phyloP scores from a whole-genome alignment of 2,113 vertebrate genomes.

The Tetrao urogallus region DNA sequence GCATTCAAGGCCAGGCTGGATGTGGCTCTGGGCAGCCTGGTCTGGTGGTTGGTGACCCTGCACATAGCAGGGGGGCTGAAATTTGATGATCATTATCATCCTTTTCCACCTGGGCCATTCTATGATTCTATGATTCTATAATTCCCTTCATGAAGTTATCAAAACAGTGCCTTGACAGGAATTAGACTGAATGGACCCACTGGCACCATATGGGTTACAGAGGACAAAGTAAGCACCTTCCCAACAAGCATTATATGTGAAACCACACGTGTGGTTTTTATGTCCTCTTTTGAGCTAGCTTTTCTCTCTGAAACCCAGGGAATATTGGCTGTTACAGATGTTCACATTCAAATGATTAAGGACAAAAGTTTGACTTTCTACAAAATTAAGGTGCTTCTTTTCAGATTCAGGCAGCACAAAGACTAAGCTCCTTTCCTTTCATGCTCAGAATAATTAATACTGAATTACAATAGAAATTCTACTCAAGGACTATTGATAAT shows the following conservation, averaged over 20 bases:
- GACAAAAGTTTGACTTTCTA: not conserved
- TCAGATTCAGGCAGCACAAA: not conserved
- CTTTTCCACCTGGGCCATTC: no score
- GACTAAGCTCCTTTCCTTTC: not conserved
- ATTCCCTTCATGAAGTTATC: not conserved
- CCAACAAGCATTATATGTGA: not conserved
- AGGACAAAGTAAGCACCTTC: not conserved
- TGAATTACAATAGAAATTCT: conserved; percentile 7
- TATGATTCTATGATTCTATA: no score
- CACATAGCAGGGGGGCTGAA: no score
- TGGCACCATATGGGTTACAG: not conserved
- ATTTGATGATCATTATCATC: no score
- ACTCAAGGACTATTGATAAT: not conserved
- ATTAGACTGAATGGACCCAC: not conserved
- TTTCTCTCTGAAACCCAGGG: not conserved
- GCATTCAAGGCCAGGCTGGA: no score
- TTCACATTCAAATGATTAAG: not conserved
- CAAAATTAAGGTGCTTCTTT: not conserved
- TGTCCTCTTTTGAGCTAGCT: not conserved
- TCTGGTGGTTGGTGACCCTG: no score
- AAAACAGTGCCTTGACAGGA: not conserved
- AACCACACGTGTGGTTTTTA: not conserved
- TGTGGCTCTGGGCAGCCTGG: no score
- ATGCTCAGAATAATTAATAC: not conserved
- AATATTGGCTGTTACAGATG: not conserved